Percentiles rank a stretch among this genome's conserved stretches.
Evolutionary conservation across 2,113 vertebrate genomes (phyloP).

Genomic region (Daubentonia madagascariensis): DNA sequence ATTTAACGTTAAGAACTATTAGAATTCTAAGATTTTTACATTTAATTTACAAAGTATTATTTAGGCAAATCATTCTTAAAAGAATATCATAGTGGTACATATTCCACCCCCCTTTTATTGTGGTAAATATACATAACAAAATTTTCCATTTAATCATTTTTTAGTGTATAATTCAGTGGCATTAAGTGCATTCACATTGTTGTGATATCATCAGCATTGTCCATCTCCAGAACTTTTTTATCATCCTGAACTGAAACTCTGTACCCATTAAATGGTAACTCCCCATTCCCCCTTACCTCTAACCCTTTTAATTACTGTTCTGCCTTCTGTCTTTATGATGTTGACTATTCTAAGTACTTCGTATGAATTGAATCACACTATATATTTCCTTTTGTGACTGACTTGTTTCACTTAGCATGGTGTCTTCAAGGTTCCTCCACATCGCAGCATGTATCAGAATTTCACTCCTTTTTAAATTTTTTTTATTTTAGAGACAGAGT

Average conservation of each 20-base stretch:
- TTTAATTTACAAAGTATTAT: not conserved
- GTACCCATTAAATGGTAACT: not conserved
- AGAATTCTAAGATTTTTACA: not conserved
- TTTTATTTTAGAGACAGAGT: no score
- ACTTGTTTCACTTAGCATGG: not conserved
- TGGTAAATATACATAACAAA: not conserved
- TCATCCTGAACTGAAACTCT: not conserved
- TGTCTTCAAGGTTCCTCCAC: not conserved
- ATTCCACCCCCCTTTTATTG: not conserved
- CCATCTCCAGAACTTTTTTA: not conserved
- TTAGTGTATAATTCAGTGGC: not conserved
- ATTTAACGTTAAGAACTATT: not conserved
- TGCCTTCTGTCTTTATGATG: not conserved
- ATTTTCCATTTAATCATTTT: not conserved
- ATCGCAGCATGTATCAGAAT: not conserved
- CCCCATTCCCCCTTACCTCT: not conserved
- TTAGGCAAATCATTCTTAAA: conserved; percentile 6
- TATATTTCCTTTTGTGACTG: not conserved
- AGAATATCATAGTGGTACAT: not conserved
- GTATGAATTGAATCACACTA: not conserved
- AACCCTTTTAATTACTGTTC: not conserved
- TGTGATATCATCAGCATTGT: not conserved
- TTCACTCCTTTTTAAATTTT: not conserved
- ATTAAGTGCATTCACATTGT: not conserved
- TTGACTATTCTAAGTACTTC: not conserved